Evolutionary conservation across 2,113 vertebrate species (phyloP), one percentile per base, ranked within the genome.

Genomic region (Stegostoma tigrinum): DNA sequence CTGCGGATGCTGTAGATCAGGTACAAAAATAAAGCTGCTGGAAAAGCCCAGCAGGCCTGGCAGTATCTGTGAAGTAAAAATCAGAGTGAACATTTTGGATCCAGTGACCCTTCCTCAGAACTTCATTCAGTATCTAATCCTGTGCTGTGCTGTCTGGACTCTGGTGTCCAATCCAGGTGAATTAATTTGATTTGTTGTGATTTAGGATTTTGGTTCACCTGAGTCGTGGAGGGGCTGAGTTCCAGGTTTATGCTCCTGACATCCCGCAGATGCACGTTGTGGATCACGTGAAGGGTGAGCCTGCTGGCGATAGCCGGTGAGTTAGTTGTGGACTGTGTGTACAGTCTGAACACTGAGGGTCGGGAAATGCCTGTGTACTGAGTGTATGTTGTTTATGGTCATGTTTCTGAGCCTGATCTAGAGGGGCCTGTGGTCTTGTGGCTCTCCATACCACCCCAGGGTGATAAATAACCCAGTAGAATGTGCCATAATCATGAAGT

Each of bases 181-280:
- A 14, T 55, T 38, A 96, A 89, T 14, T 30, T 1, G 48, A 14
- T 0, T 5, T 15, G 87, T 21, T 95, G 23, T 68, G 96, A 96
- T 93, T 0, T 95, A 98, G 98, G 90, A 96, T 98, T 23, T 97
- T 99, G 96, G 98, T 99, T 0, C 98, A 99, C 96, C 97, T 99
- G 96, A 99, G 98, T 96, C 98, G 98, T 0, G 97, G 97, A 0
- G 98, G 98, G 14, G 98, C 98, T 0, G 97, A 97, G 64, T 98
- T 98, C 96, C 97, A 99, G 96, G 99, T 99, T 97, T 99, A 98
- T 96, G 99, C 99, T 75, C 99, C 98, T 0, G 97, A 99, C 95
- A 70, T 97, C 83, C 97, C 98, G 48, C 99, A 99, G 97, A 98
- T 99, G 99, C 98, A 99, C 0, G 99, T 99, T 64, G 96, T 99